phyloP scores from a whole-genome alignment of 2,797 vertebrate species.

The Intellagama lesueurii region DNA sequence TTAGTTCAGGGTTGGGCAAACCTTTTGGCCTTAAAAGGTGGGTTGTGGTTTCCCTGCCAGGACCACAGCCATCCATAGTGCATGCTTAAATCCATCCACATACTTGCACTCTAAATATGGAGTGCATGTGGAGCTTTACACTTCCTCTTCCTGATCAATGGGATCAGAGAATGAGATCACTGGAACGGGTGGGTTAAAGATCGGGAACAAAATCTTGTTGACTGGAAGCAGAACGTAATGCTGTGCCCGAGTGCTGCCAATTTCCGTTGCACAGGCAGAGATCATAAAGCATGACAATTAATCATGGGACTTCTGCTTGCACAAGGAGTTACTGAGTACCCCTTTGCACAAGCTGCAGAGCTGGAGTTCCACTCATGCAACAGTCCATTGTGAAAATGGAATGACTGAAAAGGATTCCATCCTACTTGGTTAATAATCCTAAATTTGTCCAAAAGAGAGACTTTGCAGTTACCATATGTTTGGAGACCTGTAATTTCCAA shows the following conservation, averaged over 20 bases:
- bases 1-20: background rate
- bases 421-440: too few relatives aligned
- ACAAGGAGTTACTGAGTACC: too few relatives aligned
- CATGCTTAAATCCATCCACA: background rate
- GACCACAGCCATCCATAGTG: background rate
- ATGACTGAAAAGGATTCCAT: too few relatives aligned
- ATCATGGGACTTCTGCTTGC: too few relatives aligned
- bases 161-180: background rate
- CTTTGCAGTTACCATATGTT: background rate
- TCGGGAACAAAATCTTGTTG: too few relatives aligned
- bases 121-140: background rate
- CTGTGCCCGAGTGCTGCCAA: too few relatives aligned
- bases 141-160: background rate
- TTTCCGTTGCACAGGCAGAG: too few relatives aligned
- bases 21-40: background rate
- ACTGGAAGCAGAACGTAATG: too few relatives aligned
- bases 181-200: background rate
- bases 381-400: too few relatives aligned
- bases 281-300: too few relatives aligned
- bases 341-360: too few relatives aligned
- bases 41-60: background rate
- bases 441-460: background rate
- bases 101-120: background rate
- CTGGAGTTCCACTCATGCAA: too few relatives aligned
- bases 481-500: background rate